Base-by-base conservation (phyloP, 2,888 invertebrate species). In the Coenonympha glycerion region DNA sequence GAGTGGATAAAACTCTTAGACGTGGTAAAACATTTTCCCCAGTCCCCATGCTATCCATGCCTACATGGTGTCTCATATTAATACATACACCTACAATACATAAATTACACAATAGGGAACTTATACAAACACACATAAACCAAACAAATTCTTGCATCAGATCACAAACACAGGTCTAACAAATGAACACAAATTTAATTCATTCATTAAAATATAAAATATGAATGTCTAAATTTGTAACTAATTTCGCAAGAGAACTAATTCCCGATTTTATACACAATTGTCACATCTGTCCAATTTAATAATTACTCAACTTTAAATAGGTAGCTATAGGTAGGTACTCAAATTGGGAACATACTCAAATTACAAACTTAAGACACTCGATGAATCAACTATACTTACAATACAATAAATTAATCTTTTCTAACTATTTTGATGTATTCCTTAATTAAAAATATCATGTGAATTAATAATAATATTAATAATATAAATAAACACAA, bases 41-140 rank as follows among this genome's bases (percentile, higher is more conserved):
- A 47, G 45, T 22, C 6, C 37, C 22, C 15, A 33, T 16, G 22
- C 3, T 39, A 15, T 53, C 46, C n/a, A n/a, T n/a, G n/a, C n/a
- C n/a, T n/a, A 49, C 44, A 15, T 52, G 37, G 44, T n/a, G n/a
- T 33, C 40, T 53, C 49, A 71, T 64, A 68, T 73, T 73, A 69
- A 68, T 73, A 76, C 65, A 71, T 76, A 77, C 69, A 67, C 62
- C 82, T 84, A 86, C 66, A 72, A 79, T n/a, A n/a, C n/a, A n/a
- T n/a, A n/a, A n/a, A n/a, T n/a, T n/a, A n/a, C n/a, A n/a, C n/a
- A 81, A 79, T 80, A 86, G 87, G 87, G 87, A 87, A 87, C 87
- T n/a, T 83, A 83, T 82, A 79, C 71, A 77, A 78, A 78, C 79
- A 86, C 70, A 71, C 71, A 77, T 79, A 81, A 77, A 52, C 65